phyloP scores from a whole-genome alignment of 2,888 invertebrate genomes.

The Oxytorus armatus region DNA sequence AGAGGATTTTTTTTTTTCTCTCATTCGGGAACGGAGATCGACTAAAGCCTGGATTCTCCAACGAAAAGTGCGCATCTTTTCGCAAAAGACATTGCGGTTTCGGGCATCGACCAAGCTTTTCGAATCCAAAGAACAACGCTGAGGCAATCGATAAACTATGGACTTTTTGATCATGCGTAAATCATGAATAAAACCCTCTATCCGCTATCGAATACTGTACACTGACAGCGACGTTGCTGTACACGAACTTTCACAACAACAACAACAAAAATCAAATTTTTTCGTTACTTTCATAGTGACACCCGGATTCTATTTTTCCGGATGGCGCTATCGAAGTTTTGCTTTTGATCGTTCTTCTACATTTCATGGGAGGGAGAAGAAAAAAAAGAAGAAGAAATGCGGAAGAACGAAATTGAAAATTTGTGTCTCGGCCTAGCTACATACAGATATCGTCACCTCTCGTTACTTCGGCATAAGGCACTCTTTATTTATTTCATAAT shows the following conservation, averaged over 20 bases:
- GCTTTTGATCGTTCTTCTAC: conserved; percentile 31
- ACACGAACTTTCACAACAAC: conserved; percentile 50
- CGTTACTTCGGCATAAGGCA: background rate
- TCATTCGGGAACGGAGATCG: conserved; percentile 46
- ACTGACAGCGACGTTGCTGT: conserved; percentile 23
- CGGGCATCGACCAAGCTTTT: conserved; percentile 78
- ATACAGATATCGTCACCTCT: conserved; percentile 19
- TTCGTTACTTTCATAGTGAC: conserved; percentile 16
- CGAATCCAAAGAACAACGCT: conserved; percentile 83
- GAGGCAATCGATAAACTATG: conserved; percentile 84
- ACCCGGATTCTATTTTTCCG: background rate
- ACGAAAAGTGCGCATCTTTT: conserved; percentile 68
- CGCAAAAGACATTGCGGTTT: conserved; percentile 12
- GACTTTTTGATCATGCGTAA: conserved; percentile 84
- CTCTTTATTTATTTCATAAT: background rate
- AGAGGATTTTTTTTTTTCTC: conserved; percentile 55
- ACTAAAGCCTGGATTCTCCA: conserved; percentile 74
- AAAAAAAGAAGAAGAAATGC: conserved; percentile 10
- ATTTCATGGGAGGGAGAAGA: background rate
- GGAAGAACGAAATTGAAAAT: conserved; percentile 36
- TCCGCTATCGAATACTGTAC: conserved; percentile 66
- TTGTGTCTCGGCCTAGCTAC: conserved; percentile 48
- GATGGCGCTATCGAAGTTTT: conserved; percentile 16
- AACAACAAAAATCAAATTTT: no score
- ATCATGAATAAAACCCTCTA: conserved; percentile 67